phyloP scores from a whole-genome alignment of 1,140 invertebrate species.

The Drosophila aff. region DNA sequence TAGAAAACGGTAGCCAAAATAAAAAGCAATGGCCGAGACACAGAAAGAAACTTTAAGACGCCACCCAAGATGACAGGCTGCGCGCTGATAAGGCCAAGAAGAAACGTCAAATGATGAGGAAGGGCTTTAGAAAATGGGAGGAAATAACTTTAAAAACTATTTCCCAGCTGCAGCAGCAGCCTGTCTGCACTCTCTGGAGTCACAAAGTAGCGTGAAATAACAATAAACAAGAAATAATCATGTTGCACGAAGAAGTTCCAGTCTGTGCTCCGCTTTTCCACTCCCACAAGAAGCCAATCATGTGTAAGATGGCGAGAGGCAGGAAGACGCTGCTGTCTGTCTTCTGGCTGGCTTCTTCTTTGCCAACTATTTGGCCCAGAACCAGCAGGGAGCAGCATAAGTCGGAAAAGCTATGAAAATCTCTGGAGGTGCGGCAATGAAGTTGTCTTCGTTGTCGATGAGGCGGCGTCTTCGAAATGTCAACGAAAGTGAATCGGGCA shows the following conservation, averaged over 20 bases:
- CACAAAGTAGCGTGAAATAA: conserved; percentile 76
- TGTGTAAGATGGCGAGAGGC: conserved; percentile 65
- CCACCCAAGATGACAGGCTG: conserved; percentile 57
- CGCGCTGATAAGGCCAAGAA: conserved; percentile 28
- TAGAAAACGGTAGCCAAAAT: conserved; percentile 56
- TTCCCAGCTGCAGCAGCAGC: conserved; percentile 11
- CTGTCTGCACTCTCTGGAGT: conserved; percentile 23
- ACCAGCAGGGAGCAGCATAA: neutral
- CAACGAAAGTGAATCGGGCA: conserved; percentile 47
- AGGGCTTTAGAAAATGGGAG: neutral
- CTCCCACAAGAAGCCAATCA: conserved; percentile 66
- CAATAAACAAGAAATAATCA: conserved; percentile 82
- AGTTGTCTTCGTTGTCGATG: conserved; percentile 38
- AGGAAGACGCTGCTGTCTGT: conserved; percentile 31
- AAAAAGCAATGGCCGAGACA: conserved; percentile 4
- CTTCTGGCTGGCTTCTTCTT: conserved; percentile 13
- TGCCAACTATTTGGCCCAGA: conserved; percentile 61
- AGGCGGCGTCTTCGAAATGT: conserved; percentile 51
- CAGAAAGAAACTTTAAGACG: conserved; percentile 60
- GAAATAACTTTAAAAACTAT: conserved; percentile 53
- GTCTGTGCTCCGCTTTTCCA: conserved; percentile 7
- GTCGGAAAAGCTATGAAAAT: neutral
- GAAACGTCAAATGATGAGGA: conserved; percentile 22
- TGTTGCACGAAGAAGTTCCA: conserved; percentile 56
- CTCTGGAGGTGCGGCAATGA: conserved; percentile 19